Evolutionary conservation across 2,797 vertebrate genomes (phyloP).

Genomic region (Premnoplex brunnescens): DNA sequence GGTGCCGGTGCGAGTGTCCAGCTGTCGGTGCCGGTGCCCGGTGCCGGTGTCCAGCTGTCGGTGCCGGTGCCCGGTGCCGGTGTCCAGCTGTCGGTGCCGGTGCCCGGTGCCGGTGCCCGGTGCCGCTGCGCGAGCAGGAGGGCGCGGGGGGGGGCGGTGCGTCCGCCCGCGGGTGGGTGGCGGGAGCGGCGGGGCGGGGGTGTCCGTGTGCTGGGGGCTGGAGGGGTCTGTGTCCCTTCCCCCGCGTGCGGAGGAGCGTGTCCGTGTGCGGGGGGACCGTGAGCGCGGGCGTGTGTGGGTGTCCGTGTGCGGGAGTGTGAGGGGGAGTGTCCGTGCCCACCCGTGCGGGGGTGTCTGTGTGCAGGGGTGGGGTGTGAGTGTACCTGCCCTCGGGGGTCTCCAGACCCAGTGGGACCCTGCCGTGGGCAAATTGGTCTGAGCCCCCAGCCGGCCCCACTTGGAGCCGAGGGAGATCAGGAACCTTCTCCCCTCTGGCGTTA

Average conservation of each 20-base stretch:
- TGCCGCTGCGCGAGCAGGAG: neutral
- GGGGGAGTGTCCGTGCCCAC: neutral
- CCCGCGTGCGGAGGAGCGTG: neutral
- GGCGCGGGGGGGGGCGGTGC: neutral
- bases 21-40: no score
- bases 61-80: no score
- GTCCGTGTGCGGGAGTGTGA: neutral
- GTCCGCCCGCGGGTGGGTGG: neutral
- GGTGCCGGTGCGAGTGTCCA: no score
- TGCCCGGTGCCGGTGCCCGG: neutral
- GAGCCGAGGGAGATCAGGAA: neutral
- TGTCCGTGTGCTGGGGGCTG: neutral
- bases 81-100: no score
- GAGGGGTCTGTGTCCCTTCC: no score
- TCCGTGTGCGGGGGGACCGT: neutral
- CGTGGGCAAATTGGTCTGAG: neutral
- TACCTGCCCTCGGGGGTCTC: neutral
- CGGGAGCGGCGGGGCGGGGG: neutral
- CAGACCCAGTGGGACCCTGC: neutral
- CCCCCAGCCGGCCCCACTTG: fast-evolving
- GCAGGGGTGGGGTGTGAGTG: neutral
- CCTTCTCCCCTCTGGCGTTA: fast-evolving
- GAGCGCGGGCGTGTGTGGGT: neutral
- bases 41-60: neutral
- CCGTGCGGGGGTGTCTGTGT: neutral